A percentile compares a stretch with the other conserved stretches of the same genome.
These are phyloP conservation scores for Diaprepes abbreviatus DNA, from an alignment of 2,888 invertebrate species.

Conservation along the genomic window DNA sequence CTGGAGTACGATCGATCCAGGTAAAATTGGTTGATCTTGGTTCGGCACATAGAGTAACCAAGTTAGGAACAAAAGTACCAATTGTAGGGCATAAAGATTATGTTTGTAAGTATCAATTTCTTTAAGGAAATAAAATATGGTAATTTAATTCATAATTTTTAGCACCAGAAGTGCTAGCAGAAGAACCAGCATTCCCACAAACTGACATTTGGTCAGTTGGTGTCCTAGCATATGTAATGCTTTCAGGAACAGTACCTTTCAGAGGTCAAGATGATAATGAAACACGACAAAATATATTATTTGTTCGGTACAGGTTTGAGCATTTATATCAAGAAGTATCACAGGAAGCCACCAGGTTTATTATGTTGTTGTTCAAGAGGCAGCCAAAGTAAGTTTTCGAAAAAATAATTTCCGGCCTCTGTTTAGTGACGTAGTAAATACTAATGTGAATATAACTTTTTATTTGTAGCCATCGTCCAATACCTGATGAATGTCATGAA, in stretches of 20 bases:
- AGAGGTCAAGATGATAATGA: slow-evolving; percentile 85
- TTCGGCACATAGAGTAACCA: slow-evolving; percentile 84
- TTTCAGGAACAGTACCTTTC: slow-evolving; percentile 95
- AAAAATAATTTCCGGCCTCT: too few relatives aligned
- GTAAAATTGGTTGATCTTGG: slow-evolving; percentile 95
- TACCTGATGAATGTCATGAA: slow-evolving; percentile 94
- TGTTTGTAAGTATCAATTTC: slow-evolving; percentile 70
- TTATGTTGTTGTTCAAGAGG: slow-evolving; percentile 95
- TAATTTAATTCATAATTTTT: slow-evolving; percentile 52
- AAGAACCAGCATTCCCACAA: slow-evolving; percentile 89
- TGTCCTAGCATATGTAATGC: slow-evolving; percentile 89
- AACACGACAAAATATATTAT: slow-evolving; percentile 91
- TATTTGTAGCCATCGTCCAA: slow-evolving; percentile 86
- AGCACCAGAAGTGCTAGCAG: slow-evolving; percentile 91
- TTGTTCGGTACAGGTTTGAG: slow-evolving; percentile 93
- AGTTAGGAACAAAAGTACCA: slow-evolving; percentile 81
- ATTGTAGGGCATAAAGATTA: slow-evolving; percentile 83
- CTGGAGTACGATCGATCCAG: slow-evolving; percentile 85
- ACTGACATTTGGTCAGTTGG: slow-evolving; percentile 98
- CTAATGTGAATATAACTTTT: too few relatives aligned
- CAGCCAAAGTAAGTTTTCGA: slow-evolving; percentile 85
- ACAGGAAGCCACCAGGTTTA: slow-evolving; percentile 92
- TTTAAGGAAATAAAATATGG: too few relatives aligned
- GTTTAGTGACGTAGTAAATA: too few relatives aligned
- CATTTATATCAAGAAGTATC: slow-evolving; percentile 94